Evolutionary conservation across 2,888 invertebrate species (phyloP), one percentile per base, ranked within the genome.

Genomic region (Drosophila limbata): DNA sequence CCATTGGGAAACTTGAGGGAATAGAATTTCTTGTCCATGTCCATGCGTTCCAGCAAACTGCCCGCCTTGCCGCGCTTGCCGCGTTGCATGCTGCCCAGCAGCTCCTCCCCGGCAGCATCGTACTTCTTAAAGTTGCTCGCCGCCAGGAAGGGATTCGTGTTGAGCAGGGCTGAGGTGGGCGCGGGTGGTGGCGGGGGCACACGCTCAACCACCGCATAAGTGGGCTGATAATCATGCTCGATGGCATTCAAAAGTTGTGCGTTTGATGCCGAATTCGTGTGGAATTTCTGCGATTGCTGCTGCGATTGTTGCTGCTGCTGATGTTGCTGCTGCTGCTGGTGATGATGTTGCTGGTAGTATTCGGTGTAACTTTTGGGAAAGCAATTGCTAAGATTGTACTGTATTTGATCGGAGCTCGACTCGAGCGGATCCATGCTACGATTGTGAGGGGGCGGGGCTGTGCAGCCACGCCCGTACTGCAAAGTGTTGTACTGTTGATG

Each of bases 401-500:
- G 85, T 62, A 90, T 84, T 77, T 91, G 91, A 77, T 89, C 90
- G 47, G 80, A 51, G 53, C 72, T 42, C 2, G 67, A 35, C 11
- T 69, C 71, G 4, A 68, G 63, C 40, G 61, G 70, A 70, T 70
- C 67, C 68, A 85, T 9, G 42, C 77, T 70, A 21, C 75, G 81
- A 59, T 78, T 81, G 71, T 86, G 69, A 69, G 77, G 62, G 75
- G 71, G 62, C 80, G 75, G 69, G 84, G 63, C 83, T 88, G 71
- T 68, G 69, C 82, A 65, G 62, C 81, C 86, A 71, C 69, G 66
- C 66, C 82, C 64, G 78, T 87, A 91, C 76, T 90, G 90, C 82
- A 90, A 90, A 69, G 89, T 88, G 69, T 88, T 90, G 90, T 93
- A 93, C 74, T 93, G 93, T 86, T 91, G 93, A 72, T 93, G 93